Base-by-base conservation (phyloP, 2,797 vertebrate genomes). In the Phaenicophaeus curvirostris region DNA sequence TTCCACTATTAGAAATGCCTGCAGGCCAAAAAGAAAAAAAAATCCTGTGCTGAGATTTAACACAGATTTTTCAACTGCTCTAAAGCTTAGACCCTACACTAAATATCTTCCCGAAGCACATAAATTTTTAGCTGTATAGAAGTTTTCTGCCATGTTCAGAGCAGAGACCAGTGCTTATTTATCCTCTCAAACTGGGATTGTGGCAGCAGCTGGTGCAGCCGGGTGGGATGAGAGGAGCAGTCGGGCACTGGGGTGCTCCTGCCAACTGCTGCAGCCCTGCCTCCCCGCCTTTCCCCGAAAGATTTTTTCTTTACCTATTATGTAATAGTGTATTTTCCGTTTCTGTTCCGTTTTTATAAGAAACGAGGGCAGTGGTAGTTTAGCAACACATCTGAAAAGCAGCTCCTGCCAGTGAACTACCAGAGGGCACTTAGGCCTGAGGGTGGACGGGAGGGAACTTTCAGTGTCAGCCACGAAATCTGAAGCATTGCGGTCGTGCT, bases 1-100 rank as follows among this genome's bases (percentile, higher is more conserved):
- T 95, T 96, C 92, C 77, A 88, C 85, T 96, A 95, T 95, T 96
- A 96, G 96, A 93, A 94, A 94, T 77, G 86, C 81, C 84, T 83
- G 78, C 86, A 74, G 87, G 94, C 89, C 93, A 92, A 87, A 77
- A 85, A 65, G 54, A 59, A 93, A 85, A 79, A 79, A 93, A 85
- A 77, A 55, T 31, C 69, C 39, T 84, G 33, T 51, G 48, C 87
- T 67, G 91, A 85, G 89, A 90, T 93, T 92, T 93, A 76, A 78
- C 79, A 57, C 53, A 83, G 91, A 87, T 94, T 92, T 95, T 86
- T 80, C 55, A 73, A 76, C 31, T 51, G 39, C 79, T 84, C 84
- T 92, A 78, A 84, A 86, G 79, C 76, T 92, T 59, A 87, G 48
- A 59, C 33, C 20, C 48, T 78, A 48, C 59, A n/a, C 17, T 61